Conservation (phyloP, 92 coral and sea anemone genomes). For the Zoanthus gigantus region DNA sequence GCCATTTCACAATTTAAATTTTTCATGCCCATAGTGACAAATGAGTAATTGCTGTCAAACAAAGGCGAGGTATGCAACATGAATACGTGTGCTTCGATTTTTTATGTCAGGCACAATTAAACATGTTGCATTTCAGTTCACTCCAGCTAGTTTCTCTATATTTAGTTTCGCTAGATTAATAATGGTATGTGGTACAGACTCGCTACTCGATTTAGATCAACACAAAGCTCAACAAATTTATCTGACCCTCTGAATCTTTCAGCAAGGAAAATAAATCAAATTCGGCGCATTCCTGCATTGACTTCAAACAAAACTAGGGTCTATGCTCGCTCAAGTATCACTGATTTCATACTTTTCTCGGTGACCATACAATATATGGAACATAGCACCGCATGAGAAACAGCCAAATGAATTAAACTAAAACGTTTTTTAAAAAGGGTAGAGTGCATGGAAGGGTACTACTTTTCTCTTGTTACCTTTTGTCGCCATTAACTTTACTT, state of each 20-base stretch:
- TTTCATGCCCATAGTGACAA: slow-evolving; percentile 23
- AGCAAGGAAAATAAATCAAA: slow-evolving; percentile 8
- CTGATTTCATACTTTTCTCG: no score
- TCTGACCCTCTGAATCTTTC: slow-evolving; percentile 7
- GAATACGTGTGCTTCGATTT: slow-evolving; percentile 38
- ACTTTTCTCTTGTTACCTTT: no score
- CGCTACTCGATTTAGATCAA: neutral
- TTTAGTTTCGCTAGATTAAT: neutral
- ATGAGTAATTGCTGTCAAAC: slow-evolving; percentile 44
- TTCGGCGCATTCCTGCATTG: no score
- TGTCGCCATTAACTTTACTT: no score
- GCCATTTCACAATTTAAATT: slow-evolving; percentile 24
- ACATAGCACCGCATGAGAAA: no score
- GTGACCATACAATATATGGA: no score
- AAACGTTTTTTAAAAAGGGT: no score
- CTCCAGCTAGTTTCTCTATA: neutral
- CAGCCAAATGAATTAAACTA: no score
- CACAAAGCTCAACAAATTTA: neutral
- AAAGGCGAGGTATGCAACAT: slow-evolving; percentile 43
- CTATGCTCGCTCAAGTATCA: no score
- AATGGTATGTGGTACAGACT: slow-evolving; percentile 12
- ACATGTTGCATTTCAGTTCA: neutral
- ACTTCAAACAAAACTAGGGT: neutral
- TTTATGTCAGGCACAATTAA: slow-evolving; percentile 29
- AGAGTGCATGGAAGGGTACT: no score